phyloP scores from a whole-genome alignment of 2,113 vertebrate species.

The Miniopterus natalensis region DNA sequence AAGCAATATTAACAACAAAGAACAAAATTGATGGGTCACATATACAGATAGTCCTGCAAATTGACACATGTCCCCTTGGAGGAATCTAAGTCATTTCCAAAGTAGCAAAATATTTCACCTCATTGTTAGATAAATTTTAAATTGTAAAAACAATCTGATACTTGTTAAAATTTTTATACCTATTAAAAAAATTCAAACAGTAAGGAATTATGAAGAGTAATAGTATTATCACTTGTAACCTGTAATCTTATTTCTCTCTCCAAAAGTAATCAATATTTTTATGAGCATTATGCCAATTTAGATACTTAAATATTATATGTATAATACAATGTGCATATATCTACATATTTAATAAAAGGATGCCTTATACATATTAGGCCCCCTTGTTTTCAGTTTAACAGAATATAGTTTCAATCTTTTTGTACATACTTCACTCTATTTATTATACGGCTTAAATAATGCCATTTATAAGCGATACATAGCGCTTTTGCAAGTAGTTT shows the following conservation, averaged over 20 bases:
- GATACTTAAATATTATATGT: neutral
- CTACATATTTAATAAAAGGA: neutral
- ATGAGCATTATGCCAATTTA: neutral
- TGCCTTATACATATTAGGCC: neutral
- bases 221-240: neutral
- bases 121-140: neutral
- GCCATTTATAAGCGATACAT: neutral
- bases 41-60: neutral
- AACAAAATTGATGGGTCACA: neutral
- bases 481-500: neutral
- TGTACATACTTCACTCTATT: neutral
- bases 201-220: neutral
- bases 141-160: slow-evolving; percentile 10
- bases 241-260: neutral
- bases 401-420: neutral
- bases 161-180: neutral
- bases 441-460: neutral
- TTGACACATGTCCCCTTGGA: neutral
- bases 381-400: neutral
- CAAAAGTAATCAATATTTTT: neutral
- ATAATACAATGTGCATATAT: neutral
- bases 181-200: neutral
- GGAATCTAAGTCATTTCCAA: neutral
- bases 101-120: neutral
- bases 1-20: neutral